Conservation (phyloP, 2,888 invertebrate species). For the Deroplatys truncata region DNA sequence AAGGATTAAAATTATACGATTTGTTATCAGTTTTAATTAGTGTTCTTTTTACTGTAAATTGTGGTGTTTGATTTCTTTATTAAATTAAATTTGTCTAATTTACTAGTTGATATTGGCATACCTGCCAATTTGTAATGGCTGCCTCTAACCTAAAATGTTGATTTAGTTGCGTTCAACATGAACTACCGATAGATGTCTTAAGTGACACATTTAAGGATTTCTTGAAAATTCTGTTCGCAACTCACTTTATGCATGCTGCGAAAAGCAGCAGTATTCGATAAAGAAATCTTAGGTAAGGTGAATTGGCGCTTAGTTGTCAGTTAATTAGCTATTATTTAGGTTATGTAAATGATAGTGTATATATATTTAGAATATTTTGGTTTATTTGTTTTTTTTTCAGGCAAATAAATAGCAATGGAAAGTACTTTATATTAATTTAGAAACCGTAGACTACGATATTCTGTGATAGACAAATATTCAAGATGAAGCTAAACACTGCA, state of each 20-base stretch:
- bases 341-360: background rate
- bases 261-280: background rate
- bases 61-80: too few species aligned
- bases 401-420: background rate
- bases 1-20: too few species aligned
- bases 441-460: background rate
- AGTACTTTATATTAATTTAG: background rate
- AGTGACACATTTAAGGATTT: background rate
- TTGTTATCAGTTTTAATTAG: too few species aligned
- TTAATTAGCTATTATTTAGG: background rate
- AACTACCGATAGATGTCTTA: background rate
- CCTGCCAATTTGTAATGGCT: background rate
- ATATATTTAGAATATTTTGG: background rate
- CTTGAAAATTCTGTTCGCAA: background rate
- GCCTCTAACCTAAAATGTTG: background rate
- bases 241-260: background rate
- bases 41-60: too few species aligned
- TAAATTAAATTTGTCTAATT: background rate
- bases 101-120: background rate
- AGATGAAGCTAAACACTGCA: background rate
- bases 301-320: background rate
- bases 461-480: background rate
- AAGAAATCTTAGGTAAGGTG: background rate
- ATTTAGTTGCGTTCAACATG: background rate
- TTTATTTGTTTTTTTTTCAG: background rate